Percentiles rank a stretch among this genome's conserved stretches.
phyloP scores from a whole-genome alignment of 2,797 vertebrate genomes.

The Molothrus ater region DNA sequence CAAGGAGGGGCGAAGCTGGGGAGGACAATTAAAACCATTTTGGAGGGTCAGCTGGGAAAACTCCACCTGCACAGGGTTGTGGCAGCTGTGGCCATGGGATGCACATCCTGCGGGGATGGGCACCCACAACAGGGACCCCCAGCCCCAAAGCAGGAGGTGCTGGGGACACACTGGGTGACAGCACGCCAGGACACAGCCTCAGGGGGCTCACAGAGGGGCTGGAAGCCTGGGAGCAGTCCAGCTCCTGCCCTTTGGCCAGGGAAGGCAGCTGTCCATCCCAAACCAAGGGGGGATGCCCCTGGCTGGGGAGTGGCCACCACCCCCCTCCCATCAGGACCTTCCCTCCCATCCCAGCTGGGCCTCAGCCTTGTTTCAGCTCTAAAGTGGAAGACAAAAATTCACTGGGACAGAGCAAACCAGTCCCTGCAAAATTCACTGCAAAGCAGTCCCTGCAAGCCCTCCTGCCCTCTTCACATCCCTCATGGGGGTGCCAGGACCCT shows the following conservation, averaged over 20 bases:
- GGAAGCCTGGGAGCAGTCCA: background rate
- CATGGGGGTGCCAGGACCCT: rapidly evolving
- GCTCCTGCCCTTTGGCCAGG: background rate
- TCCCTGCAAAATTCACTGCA: background rate
- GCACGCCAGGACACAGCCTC: rapidly evolving
- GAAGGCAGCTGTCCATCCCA: background rate
- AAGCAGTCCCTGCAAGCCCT: rapidly evolving
- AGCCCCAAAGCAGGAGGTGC: background rate
- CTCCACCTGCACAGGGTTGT: rapidly evolving
- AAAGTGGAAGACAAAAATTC: background rate
- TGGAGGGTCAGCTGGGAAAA: background rate
- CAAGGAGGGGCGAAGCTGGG: background rate
- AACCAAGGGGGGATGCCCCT: background rate
- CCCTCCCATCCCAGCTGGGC: background rate
- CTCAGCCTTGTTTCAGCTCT: background rate
- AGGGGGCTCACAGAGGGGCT: background rate
- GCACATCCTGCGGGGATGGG: background rate
- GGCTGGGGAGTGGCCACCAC: background rate
- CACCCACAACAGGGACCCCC: rapidly evolving
- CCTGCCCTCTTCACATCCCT: background rate
- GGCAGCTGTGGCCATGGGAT: background rate
- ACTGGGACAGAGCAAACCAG: background rate
- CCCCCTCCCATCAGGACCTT: background rate
- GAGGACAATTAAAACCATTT: background rate
- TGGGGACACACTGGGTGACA: background rate